Evolutionary conservation across 2,113 vertebrate genomes (phyloP).

Genomic region (Benitochromis conjunctus): DNA sequence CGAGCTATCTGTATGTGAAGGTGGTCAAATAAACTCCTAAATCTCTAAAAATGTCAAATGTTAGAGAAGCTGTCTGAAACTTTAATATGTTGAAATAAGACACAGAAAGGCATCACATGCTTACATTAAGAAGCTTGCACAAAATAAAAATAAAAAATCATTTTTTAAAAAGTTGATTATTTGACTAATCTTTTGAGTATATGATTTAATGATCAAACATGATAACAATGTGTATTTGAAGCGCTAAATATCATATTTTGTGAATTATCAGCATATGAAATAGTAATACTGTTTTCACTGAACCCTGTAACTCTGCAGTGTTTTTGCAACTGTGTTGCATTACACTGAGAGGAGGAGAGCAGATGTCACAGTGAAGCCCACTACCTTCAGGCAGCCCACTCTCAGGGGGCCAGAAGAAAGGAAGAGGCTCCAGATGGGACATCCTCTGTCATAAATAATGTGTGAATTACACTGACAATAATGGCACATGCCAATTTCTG

Average conservation of each 20-base stretch:
- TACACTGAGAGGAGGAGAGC: slow-evolving; percentile 59
- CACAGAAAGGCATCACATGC: not conserved
- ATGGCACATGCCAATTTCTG: slow-evolving; percentile 40
- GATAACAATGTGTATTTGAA: not conserved
- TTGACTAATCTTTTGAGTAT: not conserved
- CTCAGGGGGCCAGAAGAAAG: slow-evolving; percentile 40
- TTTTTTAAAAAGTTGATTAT: not conserved
- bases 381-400: slow-evolving; percentile 44
- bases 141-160: not conserved
- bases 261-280: not conserved
- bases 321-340: slow-evolving; percentile 34
- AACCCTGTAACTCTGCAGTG: not conserved
- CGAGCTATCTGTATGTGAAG: not conserved
- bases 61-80: not conserved
- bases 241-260: not conserved
- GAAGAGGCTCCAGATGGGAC: slow-evolving; percentile 66
- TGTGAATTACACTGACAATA: slow-evolving; percentile 49
- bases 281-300: not conserved
- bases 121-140: not conserved
- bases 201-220: not conserved
- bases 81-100: not conserved
- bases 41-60: not conserved
- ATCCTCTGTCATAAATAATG: slow-evolving; percentile 68
- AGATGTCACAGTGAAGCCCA: slow-evolving; percentile 53
- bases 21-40: not conserved